These are phyloP conservation scores for Dastarcus helophoroides DNA, from an alignment of 2,888 invertebrate genomes.

Conservation along the genomic window DNA sequence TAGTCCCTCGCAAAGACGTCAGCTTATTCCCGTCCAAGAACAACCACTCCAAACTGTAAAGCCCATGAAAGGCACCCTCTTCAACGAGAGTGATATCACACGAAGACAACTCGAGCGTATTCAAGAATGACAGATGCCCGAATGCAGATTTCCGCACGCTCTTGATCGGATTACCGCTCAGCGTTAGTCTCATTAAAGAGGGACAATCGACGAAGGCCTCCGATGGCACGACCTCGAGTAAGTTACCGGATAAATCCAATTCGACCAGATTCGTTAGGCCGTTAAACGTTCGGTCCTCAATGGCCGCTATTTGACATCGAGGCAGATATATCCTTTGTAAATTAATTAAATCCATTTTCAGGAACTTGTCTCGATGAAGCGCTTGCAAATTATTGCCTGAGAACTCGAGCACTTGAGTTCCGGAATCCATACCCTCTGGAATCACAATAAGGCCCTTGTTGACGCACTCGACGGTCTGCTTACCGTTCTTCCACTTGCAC, in stretches of 20 bases:
- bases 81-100: constrained; percentile 70
- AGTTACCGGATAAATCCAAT: constrained; percentile 75
- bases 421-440: constrained; percentile 68
- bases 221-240: constrained; percentile 65
- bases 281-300: constrained; percentile 72
- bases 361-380: constrained; percentile 67
- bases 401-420: constrained; percentile 81
- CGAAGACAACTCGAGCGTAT: constrained; percentile 68
- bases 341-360: constrained; percentile 67
- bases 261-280: constrained; percentile 82
- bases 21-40: constrained; percentile 73
- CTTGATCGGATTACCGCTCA: constrained; percentile 74
- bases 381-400: constrained; percentile 71
- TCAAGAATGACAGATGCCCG: constrained; percentile 61
- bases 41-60: constrained; percentile 74
- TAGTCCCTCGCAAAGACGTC: constrained; percentile 57
- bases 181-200: constrained; percentile 70
- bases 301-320: constrained; percentile 63
- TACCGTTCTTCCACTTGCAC: constrained; percentile 89
- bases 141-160: constrained; percentile 62
- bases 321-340: constrained; percentile 77
- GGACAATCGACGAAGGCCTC: constrained; percentile 68
- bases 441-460: constrained; percentile 63
- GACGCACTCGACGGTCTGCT: constrained; percentile 80
- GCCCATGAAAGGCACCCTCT: constrained; percentile 69